Conservation (phyloP, 2,888 invertebrate genomes). For the Pediacus dermestoides region DNA sequence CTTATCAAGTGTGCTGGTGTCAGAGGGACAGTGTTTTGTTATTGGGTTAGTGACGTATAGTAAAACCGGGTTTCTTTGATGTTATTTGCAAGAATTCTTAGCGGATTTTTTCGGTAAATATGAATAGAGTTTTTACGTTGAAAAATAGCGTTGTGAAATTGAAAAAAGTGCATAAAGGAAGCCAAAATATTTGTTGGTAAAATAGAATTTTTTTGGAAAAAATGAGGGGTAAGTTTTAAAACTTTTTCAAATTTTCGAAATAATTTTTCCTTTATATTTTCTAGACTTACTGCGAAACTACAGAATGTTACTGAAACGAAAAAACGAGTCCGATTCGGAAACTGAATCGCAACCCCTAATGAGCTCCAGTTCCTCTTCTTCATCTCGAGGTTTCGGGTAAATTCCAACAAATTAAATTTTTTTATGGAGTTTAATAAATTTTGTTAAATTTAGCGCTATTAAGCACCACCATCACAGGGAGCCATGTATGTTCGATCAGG, state of each 20-base stretch:
- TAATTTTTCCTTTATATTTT: constrained; percentile 3
- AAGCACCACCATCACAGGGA: constrained; percentile 14
- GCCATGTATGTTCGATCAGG: constrained; percentile 21
- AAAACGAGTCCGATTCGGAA: constrained; percentile 43
- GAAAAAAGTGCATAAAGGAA: no score
- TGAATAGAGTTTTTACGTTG: constrained; percentile 5
- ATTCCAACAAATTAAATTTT: constrained; percentile 18
- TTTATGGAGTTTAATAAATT: constrained; percentile 1
- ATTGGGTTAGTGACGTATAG: no score
- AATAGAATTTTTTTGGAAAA: no score
- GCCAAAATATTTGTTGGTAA: no score
- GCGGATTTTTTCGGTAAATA: constrained; percentile 4
- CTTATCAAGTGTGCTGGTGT: no score
- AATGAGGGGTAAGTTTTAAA: constrained; percentile 13
- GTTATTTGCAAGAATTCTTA: no score
- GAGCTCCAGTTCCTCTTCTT: constrained; percentile 44
- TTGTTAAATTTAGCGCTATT: constrained; percentile 2
- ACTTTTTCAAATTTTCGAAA: not conserved
- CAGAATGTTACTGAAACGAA: constrained; percentile 34
- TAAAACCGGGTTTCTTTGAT: no score
- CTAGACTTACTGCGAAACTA: constrained; percentile 44
- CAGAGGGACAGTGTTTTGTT: no score
- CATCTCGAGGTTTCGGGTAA: constrained; percentile 47
- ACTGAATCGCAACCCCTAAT: constrained; percentile 47
- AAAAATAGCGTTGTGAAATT: constrained; percentile 26